phyloP scores from a whole-genome alignment of 92 coral and sea anemone genomes.

The Parazoanthus atlanticus region DNA sequence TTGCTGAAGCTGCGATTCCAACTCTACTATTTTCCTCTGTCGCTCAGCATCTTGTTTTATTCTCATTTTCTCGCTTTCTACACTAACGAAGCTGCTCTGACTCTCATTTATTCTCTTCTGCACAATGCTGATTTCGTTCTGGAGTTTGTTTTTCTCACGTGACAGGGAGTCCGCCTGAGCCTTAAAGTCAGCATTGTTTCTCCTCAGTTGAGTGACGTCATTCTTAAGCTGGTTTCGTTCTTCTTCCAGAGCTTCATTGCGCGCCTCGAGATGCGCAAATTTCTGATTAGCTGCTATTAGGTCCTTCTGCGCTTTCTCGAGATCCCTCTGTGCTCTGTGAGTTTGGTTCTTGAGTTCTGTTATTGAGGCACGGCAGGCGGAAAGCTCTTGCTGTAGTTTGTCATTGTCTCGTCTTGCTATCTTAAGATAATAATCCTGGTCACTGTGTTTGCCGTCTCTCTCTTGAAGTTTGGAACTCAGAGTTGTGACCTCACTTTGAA shows the following conservation, averaged over 20 bases:
- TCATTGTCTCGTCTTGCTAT: constrained; percentile 80
- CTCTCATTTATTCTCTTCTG: constrained; percentile 73
- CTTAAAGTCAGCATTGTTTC: constrained; percentile 78
- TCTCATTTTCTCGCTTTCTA: constrained; percentile 68
- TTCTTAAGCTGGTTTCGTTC: constrained; percentile 83
- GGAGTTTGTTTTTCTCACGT: constrained; percentile 86
- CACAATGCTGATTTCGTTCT: constrained; percentile 65
- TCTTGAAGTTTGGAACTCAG: constrained; percentile 72
- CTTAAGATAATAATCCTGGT: constrained; percentile 74
- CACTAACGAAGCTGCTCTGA: constrained; percentile 45
- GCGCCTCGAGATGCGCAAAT: constrained; percentile 78
- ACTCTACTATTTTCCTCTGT: constrained; percentile 84
- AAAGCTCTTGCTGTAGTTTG: constrained; percentile 77
- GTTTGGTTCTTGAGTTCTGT: constrained; percentile 71
- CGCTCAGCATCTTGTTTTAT: constrained; percentile 65
- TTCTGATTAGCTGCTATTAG: constrained; percentile 75
- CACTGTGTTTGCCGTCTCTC: constrained; percentile 73
- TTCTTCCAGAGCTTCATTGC: constrained; percentile 76
- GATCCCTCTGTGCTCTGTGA: constrained; percentile 75
- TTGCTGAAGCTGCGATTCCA: constrained; percentile 79
- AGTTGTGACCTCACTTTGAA: constrained; percentile 71
- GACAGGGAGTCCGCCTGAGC: constrained; percentile 80
- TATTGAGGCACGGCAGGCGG: constrained; percentile 70
- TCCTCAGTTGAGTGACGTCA: constrained; percentile 80
- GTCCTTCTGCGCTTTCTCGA: constrained; percentile 85